Percentiles rank a stretch among this genome's conserved stretches.
Evolutionary conservation across 1,140 invertebrate genomes (phyloP).

Genomic region (Mycetomoellerius zeteki): DNA sequence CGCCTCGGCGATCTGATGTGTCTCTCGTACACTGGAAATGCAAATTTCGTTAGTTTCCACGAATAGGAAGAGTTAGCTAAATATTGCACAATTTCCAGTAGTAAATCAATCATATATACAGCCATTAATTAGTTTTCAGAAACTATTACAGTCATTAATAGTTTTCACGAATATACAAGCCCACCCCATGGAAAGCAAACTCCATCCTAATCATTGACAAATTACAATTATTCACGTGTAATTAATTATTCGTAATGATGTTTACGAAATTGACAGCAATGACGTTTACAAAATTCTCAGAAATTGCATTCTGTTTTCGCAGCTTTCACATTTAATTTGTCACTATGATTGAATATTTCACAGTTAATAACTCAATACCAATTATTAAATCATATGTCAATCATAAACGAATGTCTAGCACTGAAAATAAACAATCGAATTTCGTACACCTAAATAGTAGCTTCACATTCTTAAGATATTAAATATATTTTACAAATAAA

Average conservation of each 20-base stretch:
- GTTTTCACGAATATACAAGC: background rate
- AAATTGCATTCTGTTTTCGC: background rate
- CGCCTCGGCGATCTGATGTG: slow-evolving; percentile 98
- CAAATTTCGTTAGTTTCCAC: background rate
- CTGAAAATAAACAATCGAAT: background rate
- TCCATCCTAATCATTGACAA: background rate
- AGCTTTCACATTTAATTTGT: background rate
- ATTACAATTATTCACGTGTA: background rate
- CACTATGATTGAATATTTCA: background rate
- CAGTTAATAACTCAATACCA: background rate
- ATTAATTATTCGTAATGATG: background rate
- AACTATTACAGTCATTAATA: background rate
- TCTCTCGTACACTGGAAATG: slow-evolving; percentile 94
- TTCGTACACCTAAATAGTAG: background rate
- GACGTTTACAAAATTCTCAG: background rate
- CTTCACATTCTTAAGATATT: background rate
- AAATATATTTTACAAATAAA: background rate
- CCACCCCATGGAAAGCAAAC: background rate
- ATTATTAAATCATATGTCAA: slow-evolving; percentile 1
- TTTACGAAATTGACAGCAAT: no score
- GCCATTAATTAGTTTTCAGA: background rate
- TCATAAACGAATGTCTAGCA: background rate
- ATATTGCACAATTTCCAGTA: background rate
- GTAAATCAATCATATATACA: background rate
- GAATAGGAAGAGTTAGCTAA: background rate